phyloP scores from a whole-genome alignment of 1,140 invertebrate species.

The Zaprionus ornatus region DNA sequence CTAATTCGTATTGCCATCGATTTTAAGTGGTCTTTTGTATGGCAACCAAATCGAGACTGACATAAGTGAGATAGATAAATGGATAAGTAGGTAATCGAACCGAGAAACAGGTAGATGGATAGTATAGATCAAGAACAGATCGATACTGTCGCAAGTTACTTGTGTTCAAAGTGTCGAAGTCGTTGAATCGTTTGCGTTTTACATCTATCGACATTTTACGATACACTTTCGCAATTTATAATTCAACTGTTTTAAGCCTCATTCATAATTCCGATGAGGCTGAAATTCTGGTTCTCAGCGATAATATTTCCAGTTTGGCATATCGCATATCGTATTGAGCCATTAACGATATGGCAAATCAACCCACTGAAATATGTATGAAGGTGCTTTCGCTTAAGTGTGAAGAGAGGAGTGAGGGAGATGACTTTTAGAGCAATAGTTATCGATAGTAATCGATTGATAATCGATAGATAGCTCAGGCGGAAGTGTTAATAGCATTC shows the following conservation, averaged over 20 bases:
- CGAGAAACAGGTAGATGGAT: constrained; percentile 53
- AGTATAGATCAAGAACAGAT: constrained; percentile 11
- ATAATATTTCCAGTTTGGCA: neutral
- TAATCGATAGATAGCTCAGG: too few relatives aligned
- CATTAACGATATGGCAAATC: neutral
- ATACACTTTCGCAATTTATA: neutral
- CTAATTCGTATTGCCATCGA: constrained; percentile 25
- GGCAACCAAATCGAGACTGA: constrained; percentile 39
- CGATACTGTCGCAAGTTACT: neutral
- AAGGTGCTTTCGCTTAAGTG: neutral
- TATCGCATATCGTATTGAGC: neutral
- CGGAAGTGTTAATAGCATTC: too few relatives aligned
- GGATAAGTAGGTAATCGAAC: constrained; percentile 16
- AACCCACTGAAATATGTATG: neutral
- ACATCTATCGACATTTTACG: constrained; percentile 3
- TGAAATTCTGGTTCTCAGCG: neutral
- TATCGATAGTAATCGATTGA: too few relatives aligned
- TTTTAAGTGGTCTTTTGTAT: constrained; percentile 77
- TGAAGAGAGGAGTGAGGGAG: neutral
- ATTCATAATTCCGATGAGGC: constrained; percentile 7
- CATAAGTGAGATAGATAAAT: constrained; percentile 35
- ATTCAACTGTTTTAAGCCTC: neutral
- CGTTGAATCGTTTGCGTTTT: neutral
- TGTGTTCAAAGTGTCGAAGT: too few relatives aligned
- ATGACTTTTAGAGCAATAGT: neutral